Evolutionary conservation across 2,113 vertebrate species (phyloP), one percentile per base, ranked within the genome.

Genomic region (Rhodinocichla rosea): DNA sequence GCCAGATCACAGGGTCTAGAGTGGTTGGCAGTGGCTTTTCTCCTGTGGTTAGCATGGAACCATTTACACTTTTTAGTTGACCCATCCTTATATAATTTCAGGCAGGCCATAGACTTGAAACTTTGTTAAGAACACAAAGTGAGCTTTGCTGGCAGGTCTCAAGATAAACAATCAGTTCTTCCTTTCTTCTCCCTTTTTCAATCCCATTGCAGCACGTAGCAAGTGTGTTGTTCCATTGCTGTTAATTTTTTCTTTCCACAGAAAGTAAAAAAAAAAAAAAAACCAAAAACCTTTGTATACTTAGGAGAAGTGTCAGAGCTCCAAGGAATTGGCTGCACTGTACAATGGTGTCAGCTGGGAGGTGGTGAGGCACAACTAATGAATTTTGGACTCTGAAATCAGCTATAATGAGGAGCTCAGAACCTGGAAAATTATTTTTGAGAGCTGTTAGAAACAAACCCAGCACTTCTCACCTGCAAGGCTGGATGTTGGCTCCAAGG

Each of bases 301-400:
- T 67, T 39, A 9, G 39, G 39, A 42, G 45, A 35, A 52, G 30
- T 9, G 27, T 77, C 42, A 28, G 52, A 56, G n/a, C 32, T 70
- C 3, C 0, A 40, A 62, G 47, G 52, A 74, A 15, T 26, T 32
- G 30, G 23, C 69, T 77, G 18, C 32, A 2, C 15, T 32, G 26
- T 89, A 7, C n/a, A 10, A 1, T 6, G 42, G 16, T 57, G 26
- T 81, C 40, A 20, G 4, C 2, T 49, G 57, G 64, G 55, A 92
- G 59, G 14, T 80, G 42, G 24, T 87, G 74, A 78, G 71, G 80
- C 77, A 89, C 28, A 86, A 1, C 73, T 84, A 89, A 92, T 92
- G 83, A 59, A 64, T 83, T 95, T 81, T 81, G 83, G 62, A 21
- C 77, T 68, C 89, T 65, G 59, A 83, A 78, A 68, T 94, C 7